A percentile compares a stretch with the other conserved stretches of the same genome.
phyloP scores from a whole-genome alignment of 2,888 invertebrate species.

The Mesopsocus fuscifrons region DNA sequence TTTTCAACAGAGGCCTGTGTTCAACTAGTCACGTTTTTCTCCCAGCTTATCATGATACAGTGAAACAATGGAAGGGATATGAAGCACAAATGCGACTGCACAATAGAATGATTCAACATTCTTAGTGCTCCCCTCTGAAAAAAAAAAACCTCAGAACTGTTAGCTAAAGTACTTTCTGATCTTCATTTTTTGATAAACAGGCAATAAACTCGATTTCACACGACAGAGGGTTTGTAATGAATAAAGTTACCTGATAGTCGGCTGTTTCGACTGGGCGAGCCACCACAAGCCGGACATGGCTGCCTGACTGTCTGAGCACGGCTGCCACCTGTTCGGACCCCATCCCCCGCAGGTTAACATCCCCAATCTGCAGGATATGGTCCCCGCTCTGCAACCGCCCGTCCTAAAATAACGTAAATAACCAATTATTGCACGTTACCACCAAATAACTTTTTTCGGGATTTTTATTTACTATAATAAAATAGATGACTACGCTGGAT shows the following conservation, averaged over 20 bases:
- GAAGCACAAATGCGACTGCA: too few relatives aligned
- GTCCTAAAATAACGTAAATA: constrained; percentile 41
- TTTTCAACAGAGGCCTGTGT: too few relatives aligned
- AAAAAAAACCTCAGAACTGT: too few relatives aligned
- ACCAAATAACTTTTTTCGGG: not conserved
- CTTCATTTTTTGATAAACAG: too few relatives aligned
- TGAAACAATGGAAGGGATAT: too few relatives aligned
- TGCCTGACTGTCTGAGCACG: constrained; percentile 86
- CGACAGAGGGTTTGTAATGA: too few relatives aligned
- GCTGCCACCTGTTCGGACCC: constrained; percentile 94
- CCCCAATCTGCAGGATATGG: constrained; percentile 89
- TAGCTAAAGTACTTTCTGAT: too few relatives aligned
- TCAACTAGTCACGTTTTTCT: too few relatives aligned
- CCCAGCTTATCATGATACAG: too few relatives aligned
- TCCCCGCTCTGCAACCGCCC: constrained; percentile 91
- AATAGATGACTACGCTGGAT: not conserved
- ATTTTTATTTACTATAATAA: not conserved
- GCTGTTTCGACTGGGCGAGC: constrained; percentile 76
- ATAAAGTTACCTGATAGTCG: constrained; percentile 42
- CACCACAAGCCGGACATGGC: constrained; percentile 84
- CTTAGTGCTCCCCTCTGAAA: too few relatives aligned
- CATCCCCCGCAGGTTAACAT: constrained; percentile 88
- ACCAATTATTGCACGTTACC: constrained; percentile 8
- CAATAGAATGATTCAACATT: too few relatives aligned
- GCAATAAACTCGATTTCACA: too few relatives aligned